A percentile compares a stretch with the other conserved stretches of the same genome.
These are phyloP conservation scores for Melanostoma mellinum DNA, from an alignment of 2,888 invertebrate species.

Conservation along the genomic window DNA sequence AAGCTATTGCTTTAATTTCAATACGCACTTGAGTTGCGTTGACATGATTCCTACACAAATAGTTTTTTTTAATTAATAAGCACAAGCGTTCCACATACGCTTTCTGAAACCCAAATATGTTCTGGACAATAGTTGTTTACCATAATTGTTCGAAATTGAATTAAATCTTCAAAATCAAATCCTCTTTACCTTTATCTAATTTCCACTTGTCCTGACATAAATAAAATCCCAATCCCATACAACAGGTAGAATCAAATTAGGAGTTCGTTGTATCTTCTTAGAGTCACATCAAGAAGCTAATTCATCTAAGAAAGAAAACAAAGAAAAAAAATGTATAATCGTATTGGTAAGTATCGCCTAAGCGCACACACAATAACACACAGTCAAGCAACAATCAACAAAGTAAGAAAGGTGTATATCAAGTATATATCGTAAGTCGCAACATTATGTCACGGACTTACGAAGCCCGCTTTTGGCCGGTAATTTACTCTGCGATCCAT, in stretches of 20 bases:
- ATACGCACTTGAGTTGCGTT: too few relatives aligned
- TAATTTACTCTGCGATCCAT: constrained; percentile 69
- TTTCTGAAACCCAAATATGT: too few relatives aligned
- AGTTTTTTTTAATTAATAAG: too few relatives aligned
- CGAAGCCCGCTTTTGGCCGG: constrained; percentile 66
- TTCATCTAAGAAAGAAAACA: constrained; percentile 47
- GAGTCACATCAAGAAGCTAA: constrained; percentile 64
- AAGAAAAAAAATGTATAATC: constrained; percentile 18
- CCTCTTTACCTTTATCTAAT: constrained; percentile 31
- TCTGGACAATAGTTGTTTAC: too few relatives aligned
- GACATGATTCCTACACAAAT: too few relatives aligned
- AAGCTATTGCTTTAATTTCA: too few relatives aligned
- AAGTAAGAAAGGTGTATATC: constrained; percentile 50
- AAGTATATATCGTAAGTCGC: constrained; percentile 48
- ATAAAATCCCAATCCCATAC: constrained; percentile 8
- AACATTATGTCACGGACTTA: constrained; percentile 71
- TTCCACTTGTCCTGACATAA: constrained; percentile 10
- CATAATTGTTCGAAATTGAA: too few relatives aligned
- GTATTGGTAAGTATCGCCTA: constrained; percentile 21
- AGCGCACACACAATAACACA: constrained; percentile 24
- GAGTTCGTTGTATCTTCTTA: constrained; percentile 71
- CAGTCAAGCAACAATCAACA: constrained; percentile 29
- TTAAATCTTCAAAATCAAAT: not conserved
- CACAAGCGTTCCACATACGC: too few relatives aligned
- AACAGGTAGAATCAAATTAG: constrained; percentile 62